These are phyloP conservation scores for Emmelina monodactyla DNA, from an alignment of 2,888 invertebrate genomes.

Conservation along the genomic window DNA sequence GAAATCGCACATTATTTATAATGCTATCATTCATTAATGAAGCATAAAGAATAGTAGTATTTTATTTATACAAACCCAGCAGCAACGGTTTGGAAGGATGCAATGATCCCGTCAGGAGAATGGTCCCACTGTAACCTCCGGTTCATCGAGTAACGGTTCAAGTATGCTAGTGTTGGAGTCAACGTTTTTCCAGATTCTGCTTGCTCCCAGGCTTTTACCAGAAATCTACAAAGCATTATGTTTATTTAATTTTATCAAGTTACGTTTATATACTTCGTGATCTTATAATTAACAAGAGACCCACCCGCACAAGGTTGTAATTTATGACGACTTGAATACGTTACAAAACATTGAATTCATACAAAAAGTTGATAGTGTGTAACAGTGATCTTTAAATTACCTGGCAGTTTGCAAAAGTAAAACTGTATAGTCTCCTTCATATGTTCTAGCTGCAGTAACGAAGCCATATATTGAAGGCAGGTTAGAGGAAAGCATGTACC, in stretches of 20 bases:
- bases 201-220: conserved; percentile 79
- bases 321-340: too few species aligned
- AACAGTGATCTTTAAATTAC: conserved; percentile 23
- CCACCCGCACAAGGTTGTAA: too few species aligned
- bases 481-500: conserved; percentile 87
- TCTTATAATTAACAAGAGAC: too few species aligned
- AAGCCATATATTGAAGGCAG: conserved; percentile 84
- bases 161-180: conserved; percentile 74
- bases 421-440: conserved; percentile 97
- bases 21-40: too few species aligned
- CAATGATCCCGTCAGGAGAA: conserved; percentile 56
- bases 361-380: too few species aligned
- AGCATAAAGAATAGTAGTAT: too few species aligned
- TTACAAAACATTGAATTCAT: too few species aligned
- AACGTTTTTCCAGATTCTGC: conserved; percentile 66
- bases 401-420: conserved; percentile 88
- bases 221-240: conserved; percentile 53
- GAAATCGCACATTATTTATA: conserved; percentile 15
- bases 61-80: too few species aligned
- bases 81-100: conserved; percentile 67
- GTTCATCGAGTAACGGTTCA: conserved; percentile 31
- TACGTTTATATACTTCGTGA: too few species aligned
- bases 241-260: too few species aligned
- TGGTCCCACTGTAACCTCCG: conserved; percentile 29
- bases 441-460: conserved; percentile 88